Conservation (phyloP, 2,888 invertebrate species). For the Drosophila koepferae region DNA sequence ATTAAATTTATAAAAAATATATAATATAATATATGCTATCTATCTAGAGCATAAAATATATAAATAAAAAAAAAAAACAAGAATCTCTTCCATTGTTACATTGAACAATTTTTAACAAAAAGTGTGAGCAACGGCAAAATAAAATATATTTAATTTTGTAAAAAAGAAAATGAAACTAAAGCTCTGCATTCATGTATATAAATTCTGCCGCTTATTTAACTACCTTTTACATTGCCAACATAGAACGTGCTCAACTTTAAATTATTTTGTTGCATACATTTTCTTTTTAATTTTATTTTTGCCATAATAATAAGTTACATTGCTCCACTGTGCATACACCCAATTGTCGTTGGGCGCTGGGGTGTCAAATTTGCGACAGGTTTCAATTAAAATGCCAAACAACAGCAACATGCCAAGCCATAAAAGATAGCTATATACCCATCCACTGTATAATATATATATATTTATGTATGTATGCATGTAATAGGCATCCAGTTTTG, state of each 20-base stretch:
- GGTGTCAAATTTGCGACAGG: conserved; percentile 34
- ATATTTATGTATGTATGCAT: not conserved
- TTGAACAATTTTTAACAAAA: not conserved
- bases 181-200: not conserved
- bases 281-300: not conserved
- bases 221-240: not conserved
- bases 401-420: conserved; percentile 27
- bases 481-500: not conserved
- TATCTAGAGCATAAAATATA: too few relatives aligned
- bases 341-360: conserved; percentile 6
- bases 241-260: not conserved
- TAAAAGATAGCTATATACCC: conserved; percentile 13
- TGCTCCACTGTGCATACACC: conserved; percentile 23
- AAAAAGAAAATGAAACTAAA: not conserved
- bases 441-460: not conserved
- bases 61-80: too few relatives aligned
- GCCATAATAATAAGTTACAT: not conserved
- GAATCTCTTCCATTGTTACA: not conserved
- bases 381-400: conserved; percentile 49
- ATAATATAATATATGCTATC: too few relatives aligned
- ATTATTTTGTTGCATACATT: not conserved
- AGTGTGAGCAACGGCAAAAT: too few relatives aligned
- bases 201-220: not conserved
- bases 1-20: too few relatives aligned
- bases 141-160: not conserved